Percentiles rank a stretch among this genome's conserved stretches.
phyloP scores from a whole-genome alignment of 1,140 invertebrate genomes.

The Schlechtendalia chinensis region DNA sequence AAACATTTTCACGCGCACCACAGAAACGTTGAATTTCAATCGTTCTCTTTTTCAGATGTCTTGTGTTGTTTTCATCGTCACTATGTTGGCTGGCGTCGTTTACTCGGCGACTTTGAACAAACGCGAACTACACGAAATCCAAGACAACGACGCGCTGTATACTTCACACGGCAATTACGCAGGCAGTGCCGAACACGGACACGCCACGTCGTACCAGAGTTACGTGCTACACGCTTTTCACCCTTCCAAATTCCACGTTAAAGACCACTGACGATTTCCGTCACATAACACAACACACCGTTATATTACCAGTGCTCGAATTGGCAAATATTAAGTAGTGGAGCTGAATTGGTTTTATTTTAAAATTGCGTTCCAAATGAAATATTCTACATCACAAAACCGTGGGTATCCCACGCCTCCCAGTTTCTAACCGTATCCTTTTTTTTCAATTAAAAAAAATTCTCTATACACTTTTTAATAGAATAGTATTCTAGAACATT shows the following conservation, averaged over 20 bases:
- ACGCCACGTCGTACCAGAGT: constrained; percentile 53
- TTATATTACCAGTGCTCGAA: neutral
- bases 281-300: neutral
- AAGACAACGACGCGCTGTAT: constrained; percentile 32
- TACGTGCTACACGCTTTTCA: constrained; percentile 53
- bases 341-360: too few species aligned
- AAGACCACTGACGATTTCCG: constrained; percentile 13
- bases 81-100: neutral
- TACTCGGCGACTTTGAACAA: constrained; percentile 23
- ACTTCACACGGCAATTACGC: constrained; percentile 39
- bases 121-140: constrained; percentile 40
- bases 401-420: too few species aligned
- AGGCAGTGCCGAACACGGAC: constrained; percentile 50
- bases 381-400: too few species aligned
- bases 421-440: too few species aligned
- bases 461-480: too few species aligned
- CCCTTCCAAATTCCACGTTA: constrained; percentile 49
- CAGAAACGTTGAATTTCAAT: neutral
- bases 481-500: too few species aligned
- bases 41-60: constrained; percentile 20
- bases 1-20: too few species aligned
- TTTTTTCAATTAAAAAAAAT: too few species aligned
- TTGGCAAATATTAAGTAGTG: too few species aligned
- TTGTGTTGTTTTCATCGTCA: constrained; percentile 22
- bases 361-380: too few species aligned